Evolutionary conservation across 1,140 invertebrate genomes (phyloP), one percentile per base, ranked within the genome.

Genomic region (Hypothenemus hampei): DNA sequence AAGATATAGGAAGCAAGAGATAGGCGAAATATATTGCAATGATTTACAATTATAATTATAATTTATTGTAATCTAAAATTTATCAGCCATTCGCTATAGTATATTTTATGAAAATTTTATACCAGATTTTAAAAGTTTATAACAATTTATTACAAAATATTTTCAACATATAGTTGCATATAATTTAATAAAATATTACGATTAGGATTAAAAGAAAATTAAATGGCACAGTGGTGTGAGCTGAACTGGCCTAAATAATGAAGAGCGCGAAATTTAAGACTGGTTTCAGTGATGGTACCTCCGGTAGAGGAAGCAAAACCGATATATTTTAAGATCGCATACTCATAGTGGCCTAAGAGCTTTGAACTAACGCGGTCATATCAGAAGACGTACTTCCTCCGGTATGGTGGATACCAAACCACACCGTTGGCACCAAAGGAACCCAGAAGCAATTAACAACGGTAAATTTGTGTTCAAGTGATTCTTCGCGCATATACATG

Each of bases 401-500:
- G 52, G 41, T 40, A 55, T 55, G 44, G 52, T 55, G 41, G 52
- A 36, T 55, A 46, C 52, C 43, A 47, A 55, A 55, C 52, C 21
- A 40, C 52, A 55, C 35, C 52, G 44, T 39, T 47, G 43, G 44
- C 52, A 48, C 33, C 47, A 56, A 40, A 53, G 48, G 52, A 56
- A 50, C 41, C 58, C 31, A 58, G 47, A 41, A 51, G 41, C 41
- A 56, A 63, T 52, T 52, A 52, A 31, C 57, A 67, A 66, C 66
- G 66, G 66, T 68, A 68, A 63, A 66, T 68, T 68, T 59, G 60
- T 54, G 59, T 57, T 50, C 44, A 59, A 64, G 60, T 60, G 58
- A 62, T 62, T 62, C 64, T 61, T 56, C 45, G 54, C 55, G 55
- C 55, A 46, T 51, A 50, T 51, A 57, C 48, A 57, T 57, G 45